Base-by-base conservation (phyloP, 2,113 vertebrate species). In the Chloebia gouldiae region DNA sequence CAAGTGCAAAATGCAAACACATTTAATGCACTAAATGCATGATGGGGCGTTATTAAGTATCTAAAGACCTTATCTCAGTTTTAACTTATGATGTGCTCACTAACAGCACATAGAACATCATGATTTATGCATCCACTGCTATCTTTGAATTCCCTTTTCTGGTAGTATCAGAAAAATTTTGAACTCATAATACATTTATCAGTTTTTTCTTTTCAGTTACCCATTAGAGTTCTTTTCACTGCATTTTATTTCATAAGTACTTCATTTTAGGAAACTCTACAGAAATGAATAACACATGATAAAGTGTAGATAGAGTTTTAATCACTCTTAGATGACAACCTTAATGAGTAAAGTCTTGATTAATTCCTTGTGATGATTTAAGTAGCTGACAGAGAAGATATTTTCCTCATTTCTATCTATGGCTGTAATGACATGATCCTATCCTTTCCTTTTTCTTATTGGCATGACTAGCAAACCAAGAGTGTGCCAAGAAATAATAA, bases 331-430 rank as follows among this genome's bases (percentile, higher is more conserved):
- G 47, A 92, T 13, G 71, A 60, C 64, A 83, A 31, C 6, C 50
- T n/a, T 94, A 82, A 92, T 88, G 54, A 95, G 16, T 63, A 92
- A 82, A 93, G 47, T 21, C 33, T 70, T 94, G 94, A 86, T 96
- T 95, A 96, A 88, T 82, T 94, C 61, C 15, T 12, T 4, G 6
- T 42, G 54, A 77, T 92, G 70, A 66, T 80, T 57, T 81, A 86
- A 93, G 66, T 50, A 88, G 42, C 69, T 90, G 86, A 86, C 63
- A 88, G 45, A 88, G 66, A 93, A 83, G 71, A 83, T 73, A 49
- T 86, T 94, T 82, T 77, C 75, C 35, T 65, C 68, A 80, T 87
- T 82, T 94, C 84, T 71, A 2, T 57, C 37, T 59, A 13, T 39
- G 37, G 19, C 10, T 81, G 75, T 89, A 39, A 59, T 61, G 45